Base-by-base conservation (phyloP, 1,140 invertebrate species). In the Achatina immaculata region DNA sequence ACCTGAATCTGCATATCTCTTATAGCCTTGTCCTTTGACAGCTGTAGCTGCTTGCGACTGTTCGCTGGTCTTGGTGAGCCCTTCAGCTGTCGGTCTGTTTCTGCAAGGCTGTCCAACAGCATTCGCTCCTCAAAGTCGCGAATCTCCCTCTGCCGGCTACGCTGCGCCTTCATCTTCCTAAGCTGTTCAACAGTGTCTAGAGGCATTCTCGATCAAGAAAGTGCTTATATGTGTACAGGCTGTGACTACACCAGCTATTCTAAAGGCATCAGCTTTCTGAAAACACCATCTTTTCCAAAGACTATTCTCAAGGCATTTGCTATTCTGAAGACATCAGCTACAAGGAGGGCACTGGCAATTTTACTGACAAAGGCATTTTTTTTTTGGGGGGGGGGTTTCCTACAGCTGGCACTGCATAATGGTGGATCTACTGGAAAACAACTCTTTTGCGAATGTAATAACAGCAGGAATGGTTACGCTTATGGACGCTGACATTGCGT, bases 101-200 rank as follows among this genome's bases (percentile, higher is more conserved):
- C 83, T 24, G 86, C 76, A 34, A 87, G 82, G 24, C 82, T 78
- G 68, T 86, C 86, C 48, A 88, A 77, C 7, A 87, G 51, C 43
- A 86, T 83, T 24, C 86, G 80, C 71, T 88, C 85, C 73, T 88
- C 84, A 19, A 88, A 81, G 55, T 87, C 81, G 16, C 84, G 76
- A n/a, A 86, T 80, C 38, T 86, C 85, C 66, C 86, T 71, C 66
- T 83, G 69, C 19, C 85, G 79, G 55, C 85, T 81, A 28, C 81
- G 76, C 31, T 75, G 81, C 31, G 85, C 84, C 75, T 86, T 86
- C 28, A 85, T 78, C n/a, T 38, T 73, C 65, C 77, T 48, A 43
- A 84, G 75, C 31, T 84, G 74, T 7, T 72, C 74, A 14, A 84
- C 79, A 43, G 76, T 82, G 38, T 78, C 73, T 31, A 80, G 48